Conservation (phyloP, 1,140 invertebrate genomes). For the Camponotus vicinus region DNA sequence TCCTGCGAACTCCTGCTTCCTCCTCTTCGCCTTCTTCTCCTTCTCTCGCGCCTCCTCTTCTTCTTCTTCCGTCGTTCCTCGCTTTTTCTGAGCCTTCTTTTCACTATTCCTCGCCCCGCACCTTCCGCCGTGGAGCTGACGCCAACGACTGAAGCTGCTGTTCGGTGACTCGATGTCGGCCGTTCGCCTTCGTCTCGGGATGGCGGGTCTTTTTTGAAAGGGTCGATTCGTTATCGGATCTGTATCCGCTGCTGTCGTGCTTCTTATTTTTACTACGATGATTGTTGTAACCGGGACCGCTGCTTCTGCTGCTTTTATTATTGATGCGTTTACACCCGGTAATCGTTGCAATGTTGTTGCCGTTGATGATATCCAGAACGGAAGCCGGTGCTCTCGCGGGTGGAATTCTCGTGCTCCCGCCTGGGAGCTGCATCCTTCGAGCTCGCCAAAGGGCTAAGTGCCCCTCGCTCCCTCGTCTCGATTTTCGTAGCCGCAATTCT, state of each 20-base stretch:
- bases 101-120: constrained; percentile 83
- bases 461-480: constrained; percentile 85
- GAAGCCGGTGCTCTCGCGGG: constrained; percentile 81
- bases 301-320: constrained; percentile 69
- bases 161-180: constrained; percentile 78
- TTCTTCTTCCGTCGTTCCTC: constrained; percentile 75
- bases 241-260: constrained; percentile 72
- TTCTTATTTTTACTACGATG: constrained; percentile 56
- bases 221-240: constrained; percentile 78
- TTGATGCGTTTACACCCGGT: constrained; percentile 75
- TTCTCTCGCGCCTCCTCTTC: constrained; percentile 72
- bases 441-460: constrained; percentile 85
- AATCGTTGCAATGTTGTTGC: constrained; percentile 76
- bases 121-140: constrained; percentile 82
- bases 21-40: constrained; percentile 73
- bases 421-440: constrained; percentile 87
- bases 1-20: constrained; percentile 69
- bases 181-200: constrained; percentile 76
- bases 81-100: constrained; percentile 71
- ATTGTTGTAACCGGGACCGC: constrained; percentile 57
- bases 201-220: constrained; percentile 75
- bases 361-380: constrained; percentile 79
- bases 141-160: constrained; percentile 82
- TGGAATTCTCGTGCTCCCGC: constrained; percentile 85
- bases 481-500: constrained; percentile 78